These are phyloP conservation scores for Pangasianodon hypophthalmus DNA, from an alignment of 2,113 vertebrate species.

Conservation along the genomic window DNA sequence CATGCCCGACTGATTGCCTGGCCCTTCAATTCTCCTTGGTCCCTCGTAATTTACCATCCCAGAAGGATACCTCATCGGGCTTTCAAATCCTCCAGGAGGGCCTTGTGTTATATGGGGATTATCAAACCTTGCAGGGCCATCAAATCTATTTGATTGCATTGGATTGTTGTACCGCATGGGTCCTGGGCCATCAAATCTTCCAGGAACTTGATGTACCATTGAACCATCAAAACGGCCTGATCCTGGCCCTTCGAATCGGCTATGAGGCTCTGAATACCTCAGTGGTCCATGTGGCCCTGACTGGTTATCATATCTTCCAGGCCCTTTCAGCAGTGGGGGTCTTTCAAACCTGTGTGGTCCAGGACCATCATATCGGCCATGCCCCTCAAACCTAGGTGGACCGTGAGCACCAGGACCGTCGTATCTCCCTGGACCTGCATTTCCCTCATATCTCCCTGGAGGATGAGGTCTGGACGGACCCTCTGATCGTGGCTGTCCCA, in stretches of 20 bases:
- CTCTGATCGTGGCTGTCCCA: constrained; percentile 56
- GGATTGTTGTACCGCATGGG: constrained; percentile 66
- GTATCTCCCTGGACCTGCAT: constrained; percentile 67
- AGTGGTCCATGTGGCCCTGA: constrained; percentile 70
- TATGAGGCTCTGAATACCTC: constrained; percentile 62
- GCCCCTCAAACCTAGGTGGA: constrained; percentile 56
- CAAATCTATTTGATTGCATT: constrained; percentile 75
- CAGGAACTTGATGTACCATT: constrained; percentile 69
- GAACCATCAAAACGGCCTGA: constrained; percentile 77
- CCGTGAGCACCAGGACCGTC: constrained; percentile 59
- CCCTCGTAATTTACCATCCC: constrained; percentile 74
- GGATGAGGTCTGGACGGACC: constrained; percentile 56
- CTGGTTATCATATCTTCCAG: constrained; percentile 74
- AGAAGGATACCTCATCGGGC: constrained; percentile 65
- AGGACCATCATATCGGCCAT: constrained; percentile 53
- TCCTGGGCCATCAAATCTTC: constrained; percentile 63
- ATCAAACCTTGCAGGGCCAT: constrained; percentile 79
- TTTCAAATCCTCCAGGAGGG: constrained; percentile 74
- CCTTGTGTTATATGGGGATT: constrained; percentile 59
- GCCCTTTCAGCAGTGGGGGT: constrained; percentile 58
- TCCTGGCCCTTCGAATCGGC: constrained; percentile 70
- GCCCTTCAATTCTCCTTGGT: constrained; percentile 78
- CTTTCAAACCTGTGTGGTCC: constrained; percentile 67
- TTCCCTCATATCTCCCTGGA: constrained; percentile 79
- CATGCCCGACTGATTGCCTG: constrained; percentile 75